Base-by-base conservation (phyloP, 2,113 vertebrate species). In the Periophthalmus modestus region DNA sequence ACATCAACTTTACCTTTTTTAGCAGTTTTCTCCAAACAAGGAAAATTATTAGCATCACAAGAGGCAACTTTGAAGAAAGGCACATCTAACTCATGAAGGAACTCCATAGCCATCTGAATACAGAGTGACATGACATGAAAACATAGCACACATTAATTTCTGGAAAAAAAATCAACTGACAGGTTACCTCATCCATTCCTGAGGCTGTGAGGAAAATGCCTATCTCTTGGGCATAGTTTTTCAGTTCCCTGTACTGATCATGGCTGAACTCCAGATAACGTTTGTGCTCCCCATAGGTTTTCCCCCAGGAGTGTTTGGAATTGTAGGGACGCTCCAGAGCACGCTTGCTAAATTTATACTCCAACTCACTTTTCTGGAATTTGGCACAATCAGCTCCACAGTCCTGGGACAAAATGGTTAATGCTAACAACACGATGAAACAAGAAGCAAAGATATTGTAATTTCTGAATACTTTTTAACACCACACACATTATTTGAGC, bases 31-130 rank as follows among this genome's bases (percentile, higher is more conserved):
- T 97, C 95, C 87, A 99, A 89, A 74, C 98, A 99, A 0, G 95
- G 96, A 77, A 99, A 97, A 93, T 99, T 99, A 80, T 98, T 98
- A 65, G 97, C 98, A 91, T 99, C 97, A 72, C 95, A 95, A 66
- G 98, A 99, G 73, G 95, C 97, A 68, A 99, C 97, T 95, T 99
- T 99, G 80, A 99, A 98, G 89, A 99, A 99, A 3, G 98, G 98
- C 85, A 99, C 96, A 66, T 95, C 90, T 68, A 99, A 87, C 81
- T 98, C 93, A 78, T 99, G 94, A 36, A 99, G 95, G 86, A 99
- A 99, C 78, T 99, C 98, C 74, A 99, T 95, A 2, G 98, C 98
- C 97, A 97, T 97, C 98, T 99, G 24, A 21, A 71, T 19, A 66
- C 18, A 55, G 0, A 55, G 19, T 9, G 5, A n/a, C 15, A 13